A percentile compares a stretch with the other conserved stretches of the same genome.
Conservation (phyloP, 1,140 invertebrate species). For the Drosophila quadrilineata region DNA sequence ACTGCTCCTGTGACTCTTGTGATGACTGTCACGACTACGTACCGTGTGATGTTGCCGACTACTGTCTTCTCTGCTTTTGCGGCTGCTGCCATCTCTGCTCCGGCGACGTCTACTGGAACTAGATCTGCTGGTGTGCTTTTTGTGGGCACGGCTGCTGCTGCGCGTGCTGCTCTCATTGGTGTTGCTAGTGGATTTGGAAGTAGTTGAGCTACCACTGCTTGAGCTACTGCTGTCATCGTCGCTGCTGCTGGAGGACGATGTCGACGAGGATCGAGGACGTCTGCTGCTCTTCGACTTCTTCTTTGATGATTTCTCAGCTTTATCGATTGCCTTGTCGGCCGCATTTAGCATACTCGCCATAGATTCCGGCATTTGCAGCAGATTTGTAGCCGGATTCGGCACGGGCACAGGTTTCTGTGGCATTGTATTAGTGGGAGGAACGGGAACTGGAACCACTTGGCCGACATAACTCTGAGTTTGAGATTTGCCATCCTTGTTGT, state of each 20-base stretch:
- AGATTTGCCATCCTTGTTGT: constrained; percentile 75
- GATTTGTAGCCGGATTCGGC: constrained; percentile 61
- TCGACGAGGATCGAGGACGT: constrained; percentile 38
- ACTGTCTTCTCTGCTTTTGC: constrained; percentile 16
- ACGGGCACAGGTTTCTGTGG: constrained; percentile 50
- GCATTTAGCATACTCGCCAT: constrained; percentile 56
- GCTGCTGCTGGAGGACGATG: constrained; percentile 53
- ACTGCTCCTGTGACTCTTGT: background rate
- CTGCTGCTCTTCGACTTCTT: constrained; percentile 41
- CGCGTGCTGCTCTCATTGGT: constrained; percentile 27
- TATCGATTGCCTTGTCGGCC: constrained; percentile 60
- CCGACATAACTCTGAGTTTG: constrained; percentile 45
- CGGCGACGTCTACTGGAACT: background rate
- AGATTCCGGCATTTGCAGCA: constrained; percentile 64
- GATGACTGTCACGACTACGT: constrained; percentile 12
- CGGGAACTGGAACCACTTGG: constrained; percentile 46
- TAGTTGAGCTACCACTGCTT: constrained; percentile 31
- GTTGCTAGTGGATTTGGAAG: constrained; percentile 45
- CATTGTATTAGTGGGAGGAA: constrained; percentile 5
- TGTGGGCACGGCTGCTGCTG: constrained; percentile 14
- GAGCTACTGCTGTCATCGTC: constrained; percentile 28
- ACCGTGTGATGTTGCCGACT: constrained; percentile 6
- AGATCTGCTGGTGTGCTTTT: constrained; percentile 11
- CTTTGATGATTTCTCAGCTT: constrained; percentile 48
- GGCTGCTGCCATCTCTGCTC: constrained; percentile 7